phyloP scores from a whole-genome alignment of 2,888 invertebrate species.

The Drosophila prolongata region DNA sequence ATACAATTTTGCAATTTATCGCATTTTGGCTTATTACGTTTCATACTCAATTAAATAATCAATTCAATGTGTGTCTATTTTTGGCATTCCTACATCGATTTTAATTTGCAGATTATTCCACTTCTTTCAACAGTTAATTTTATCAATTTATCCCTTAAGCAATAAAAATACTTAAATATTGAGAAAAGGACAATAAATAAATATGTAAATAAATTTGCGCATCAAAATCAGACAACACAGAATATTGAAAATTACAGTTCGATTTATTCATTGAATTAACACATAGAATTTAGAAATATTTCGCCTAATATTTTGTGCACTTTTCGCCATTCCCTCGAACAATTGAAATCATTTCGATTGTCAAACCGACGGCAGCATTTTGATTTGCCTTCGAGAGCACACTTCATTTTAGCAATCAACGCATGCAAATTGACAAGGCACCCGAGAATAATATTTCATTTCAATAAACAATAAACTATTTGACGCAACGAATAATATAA shows the following conservation, averaged over 20 bases:
- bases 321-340: neutral
- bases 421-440: constrained; percentile 67
- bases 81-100: too few relatives aligned
- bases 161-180: neutral
- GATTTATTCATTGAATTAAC: constrained; percentile 3
- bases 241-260: too few relatives aligned
- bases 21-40: too few relatives aligned
- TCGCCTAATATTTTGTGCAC: neutral
- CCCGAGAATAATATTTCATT: constrained; percentile 56
- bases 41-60: too few relatives aligned
- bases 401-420: constrained; percentile 64
- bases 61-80: too few relatives aligned
- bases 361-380: constrained; percentile 5
- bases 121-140: too few relatives aligned
- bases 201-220: neutral
- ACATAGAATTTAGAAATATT: neutral
- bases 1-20: too few relatives aligned
- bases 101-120: too few relatives aligned
- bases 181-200: too few relatives aligned
- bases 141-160: neutral
- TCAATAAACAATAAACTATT: constrained; percentile 75
- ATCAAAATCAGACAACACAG: too few relatives aligned
- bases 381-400: constrained; percentile 34
- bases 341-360: constrained; percentile 25
- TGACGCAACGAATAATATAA: constrained; percentile 48